Percentiles rank a stretch among this genome's conserved stretches.
phyloP scores from a whole-genome alignment of 1,140 invertebrate species.

The Platyscapa corneri region DNA sequence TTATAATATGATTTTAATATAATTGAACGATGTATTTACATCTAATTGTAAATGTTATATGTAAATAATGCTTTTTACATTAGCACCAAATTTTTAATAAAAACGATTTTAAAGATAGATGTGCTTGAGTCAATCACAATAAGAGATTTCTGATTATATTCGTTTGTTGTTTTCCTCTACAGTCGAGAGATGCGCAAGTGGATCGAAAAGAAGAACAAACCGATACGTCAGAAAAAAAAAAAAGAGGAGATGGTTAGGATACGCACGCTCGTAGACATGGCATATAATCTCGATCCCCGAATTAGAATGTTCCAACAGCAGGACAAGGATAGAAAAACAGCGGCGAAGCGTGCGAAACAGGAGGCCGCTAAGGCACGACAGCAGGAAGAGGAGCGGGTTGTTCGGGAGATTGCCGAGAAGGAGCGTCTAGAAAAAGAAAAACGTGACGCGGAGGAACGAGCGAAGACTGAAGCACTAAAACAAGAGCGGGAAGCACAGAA shows the following conservation, averaged over 20 bases:
- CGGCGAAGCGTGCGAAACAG: conserved; percentile 91
- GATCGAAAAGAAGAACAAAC: conserved; percentile 99
- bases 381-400: conserved; percentile 86
- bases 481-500: conserved; percentile 91
- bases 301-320: conserved; percentile 94
- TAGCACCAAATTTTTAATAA: too few relatives aligned
- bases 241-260: conserved; percentile 97
- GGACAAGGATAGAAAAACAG: conserved; percentile 93
- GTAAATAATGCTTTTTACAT: too few relatives aligned
- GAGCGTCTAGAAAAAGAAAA: conserved; percentile 85
- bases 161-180: not conserved
- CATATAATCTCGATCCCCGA: conserved; percentile 94
- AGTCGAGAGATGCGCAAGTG: conserved; percentile 93
- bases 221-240: conserved; percentile 90
- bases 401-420: conserved; percentile 81
- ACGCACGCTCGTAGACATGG: conserved; percentile 91
- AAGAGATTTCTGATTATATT: not conserved
- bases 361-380: conserved; percentile 89
- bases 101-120: too few relatives aligned
- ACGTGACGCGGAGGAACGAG: conserved; percentile 86
- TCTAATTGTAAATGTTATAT: too few relatives aligned
- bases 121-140: not conserved
- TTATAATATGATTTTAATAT: too few relatives aligned
- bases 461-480: conserved; percentile 85
- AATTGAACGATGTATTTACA: too few relatives aligned